Evolutionary conservation across 2,888 invertebrate species (phyloP), one percentile per base, ranked within the genome.

Genomic region (Oscheius sp.): DNA sequence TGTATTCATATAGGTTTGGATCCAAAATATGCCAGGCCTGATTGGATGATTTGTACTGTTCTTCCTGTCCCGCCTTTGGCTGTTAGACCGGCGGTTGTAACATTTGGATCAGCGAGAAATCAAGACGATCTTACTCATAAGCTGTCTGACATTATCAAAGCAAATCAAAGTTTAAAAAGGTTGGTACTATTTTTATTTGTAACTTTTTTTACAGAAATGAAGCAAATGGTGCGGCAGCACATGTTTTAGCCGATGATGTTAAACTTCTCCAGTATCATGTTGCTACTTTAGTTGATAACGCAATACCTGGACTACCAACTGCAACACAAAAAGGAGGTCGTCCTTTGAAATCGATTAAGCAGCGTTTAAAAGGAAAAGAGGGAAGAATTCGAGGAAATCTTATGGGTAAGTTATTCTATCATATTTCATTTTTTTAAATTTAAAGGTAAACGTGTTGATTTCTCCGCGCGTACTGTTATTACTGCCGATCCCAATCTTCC

Each of bases 241-340:
- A 98, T 87, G 94, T 99, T 1, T 91, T 99, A 38, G 90, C 92
- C 28, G 98, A 99, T 87, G 97, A 98, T 87, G 93, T 95, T 2
- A 94, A 95, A 88, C 92, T 97, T 92, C 87, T 99, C 74, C 98
- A 99, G 87, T 99, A 94, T 86, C 98, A 99, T 87, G 96, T 96
- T 1, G 95, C 97, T 0, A 99, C 98, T 2, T 90, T 99, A 77
- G 92, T 95, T 1, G 98, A 99, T 86, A 99, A 99, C 88, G 97
- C 97, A 83, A 94, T 97, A 92, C 98, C 98, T 44, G 96, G 97
- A 0, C 91, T 96, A 90, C 95, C 95, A 6, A 84, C 84, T 61
- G 98, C 98, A 9, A 94, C 95, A 91, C 98, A 99, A 87, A 99
- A 99, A 88, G 96, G 96, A 0, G 98, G 98, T 2, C 93, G 98